phyloP scores from a whole-genome alignment of 92 coral and sea anemone species.

The Epizoanthus fatuus region DNA sequence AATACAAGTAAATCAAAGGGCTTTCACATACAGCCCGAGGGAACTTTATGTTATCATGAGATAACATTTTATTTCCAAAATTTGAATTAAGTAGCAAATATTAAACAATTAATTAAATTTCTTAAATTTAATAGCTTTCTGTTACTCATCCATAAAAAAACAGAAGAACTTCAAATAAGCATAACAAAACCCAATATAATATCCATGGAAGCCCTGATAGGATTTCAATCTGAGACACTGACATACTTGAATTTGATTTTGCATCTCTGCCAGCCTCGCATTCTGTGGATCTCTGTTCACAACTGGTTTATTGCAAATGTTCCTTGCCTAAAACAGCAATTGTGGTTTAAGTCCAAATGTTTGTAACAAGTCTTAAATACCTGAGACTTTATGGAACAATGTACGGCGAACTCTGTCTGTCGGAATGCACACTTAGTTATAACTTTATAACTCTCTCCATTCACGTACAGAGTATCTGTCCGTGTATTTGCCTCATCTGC shows the following conservation, averaged over 20 bases:
- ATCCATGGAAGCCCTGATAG: too few species aligned
- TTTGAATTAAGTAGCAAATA: too few species aligned
- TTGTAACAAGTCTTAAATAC: not conserved
- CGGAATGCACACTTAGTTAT: not conserved
- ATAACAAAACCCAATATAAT: too few species aligned
- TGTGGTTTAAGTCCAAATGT: not conserved
- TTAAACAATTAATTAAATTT: too few species aligned
- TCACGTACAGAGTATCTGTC: not conserved
- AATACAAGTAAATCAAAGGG: too few species aligned
- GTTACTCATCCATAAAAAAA: too few species aligned
- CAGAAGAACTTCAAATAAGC: too few species aligned
- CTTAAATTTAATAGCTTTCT: too few species aligned
- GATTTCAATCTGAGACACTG: not conserved
- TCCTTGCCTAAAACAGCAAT: slow-evolving; percentile 77
- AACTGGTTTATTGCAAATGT: slow-evolving; percentile 94
- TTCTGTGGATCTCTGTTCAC: slow-evolving; percentile 99
- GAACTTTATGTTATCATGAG: too few species aligned
- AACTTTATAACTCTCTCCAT: not conserved
- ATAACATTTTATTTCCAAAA: too few species aligned
- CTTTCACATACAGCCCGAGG: too few species aligned
- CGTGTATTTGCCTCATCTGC: too few species aligned
- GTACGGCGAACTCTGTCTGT: not conserved
- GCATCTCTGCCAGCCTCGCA: slow-evolving; percentile 93
- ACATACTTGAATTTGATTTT: slow-evolving; percentile 90
- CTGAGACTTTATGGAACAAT: not conserved